These are phyloP conservation scores for Limnephilus rhombicus DNA, from an alignment of 2,888 invertebrate species.

Conservation along the genomic window DNA sequence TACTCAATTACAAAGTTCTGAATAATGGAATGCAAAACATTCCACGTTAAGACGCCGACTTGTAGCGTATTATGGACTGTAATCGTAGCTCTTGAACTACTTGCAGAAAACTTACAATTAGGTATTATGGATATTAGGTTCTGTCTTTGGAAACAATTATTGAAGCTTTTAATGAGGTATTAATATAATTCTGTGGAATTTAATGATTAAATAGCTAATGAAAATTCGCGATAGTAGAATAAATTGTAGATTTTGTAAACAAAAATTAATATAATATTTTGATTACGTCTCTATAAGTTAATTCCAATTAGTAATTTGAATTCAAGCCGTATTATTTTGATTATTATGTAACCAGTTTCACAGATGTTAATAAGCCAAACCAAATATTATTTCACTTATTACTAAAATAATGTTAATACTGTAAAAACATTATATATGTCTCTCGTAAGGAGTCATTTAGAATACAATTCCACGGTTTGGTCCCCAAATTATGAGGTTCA, in stretches of 20 bases:
- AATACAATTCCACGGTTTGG: no score
- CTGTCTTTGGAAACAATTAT: neutral
- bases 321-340: neutral
- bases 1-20: conserved; percentile 34
- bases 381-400: no score
- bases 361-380: no score
- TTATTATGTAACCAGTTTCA: no score
- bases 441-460: no score
- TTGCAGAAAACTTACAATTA: neutral
- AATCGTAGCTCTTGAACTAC: neutral
- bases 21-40: conserved; percentile 39
- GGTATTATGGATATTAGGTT: neutral
- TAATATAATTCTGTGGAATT: neutral
- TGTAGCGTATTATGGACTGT: neutral
- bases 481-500: no score
- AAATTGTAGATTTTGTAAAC: neutral
- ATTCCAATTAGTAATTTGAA: neutral
- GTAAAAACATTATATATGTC: no score
- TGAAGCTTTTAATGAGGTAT: neutral
- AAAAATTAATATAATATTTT: neutral
- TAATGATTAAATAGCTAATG: neutral
- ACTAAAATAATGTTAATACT: no score
- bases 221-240: neutral
- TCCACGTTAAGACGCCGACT: neutral
- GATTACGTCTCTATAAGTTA: neutral